Evolutionary conservation across 2,888 invertebrate genomes (phyloP), one percentile per base, ranked within the genome.

Genomic region (Galeruca laticollis): DNA sequence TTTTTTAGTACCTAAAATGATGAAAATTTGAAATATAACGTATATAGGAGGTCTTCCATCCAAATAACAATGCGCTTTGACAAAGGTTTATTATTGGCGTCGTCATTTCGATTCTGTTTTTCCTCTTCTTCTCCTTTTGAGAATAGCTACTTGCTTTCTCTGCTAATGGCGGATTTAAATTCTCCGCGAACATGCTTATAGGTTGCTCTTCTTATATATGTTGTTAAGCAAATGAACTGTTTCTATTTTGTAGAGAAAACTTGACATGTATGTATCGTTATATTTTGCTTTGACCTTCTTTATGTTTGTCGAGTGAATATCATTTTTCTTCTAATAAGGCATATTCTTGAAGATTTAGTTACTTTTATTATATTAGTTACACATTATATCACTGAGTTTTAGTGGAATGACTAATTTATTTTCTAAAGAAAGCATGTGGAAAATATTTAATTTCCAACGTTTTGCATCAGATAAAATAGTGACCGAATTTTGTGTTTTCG

Each of bases 1-100:
- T 20, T 57, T 49, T 33, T 21, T 15, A 26, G 10, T 31, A 15
- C 6, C 35, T 21, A 65, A 65, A 66, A 59, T 59, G 49, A 35
- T 59, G 59, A 52, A 59, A 66, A 65, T 65, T 57, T 65, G 57
- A 40, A 59, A 40, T 40, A 49, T 40, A 18, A 51, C 37, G 49
- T 60, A 66, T 59, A 51, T 18, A 35, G 59, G 35, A 47, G 59
- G 20, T 37, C 56, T 60, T 49, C 61, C 35, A 61, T 59, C 54
- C 43, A 59, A 79, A 81, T 82, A 82, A 82, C 79, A 81, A 82
- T 79, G 82, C 79, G 79, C 80, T 78, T 78, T 78, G 79, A 82
- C 83, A 82, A 84, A 83, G 82, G 79, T 82, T 81, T 83, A 83
- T 83, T 83, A 81, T 82, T 80, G 81, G 82, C 82, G 80, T 83